phyloP scores from a whole-genome alignment of 2,888 invertebrate species.

The Himalopsyche japonica region DNA sequence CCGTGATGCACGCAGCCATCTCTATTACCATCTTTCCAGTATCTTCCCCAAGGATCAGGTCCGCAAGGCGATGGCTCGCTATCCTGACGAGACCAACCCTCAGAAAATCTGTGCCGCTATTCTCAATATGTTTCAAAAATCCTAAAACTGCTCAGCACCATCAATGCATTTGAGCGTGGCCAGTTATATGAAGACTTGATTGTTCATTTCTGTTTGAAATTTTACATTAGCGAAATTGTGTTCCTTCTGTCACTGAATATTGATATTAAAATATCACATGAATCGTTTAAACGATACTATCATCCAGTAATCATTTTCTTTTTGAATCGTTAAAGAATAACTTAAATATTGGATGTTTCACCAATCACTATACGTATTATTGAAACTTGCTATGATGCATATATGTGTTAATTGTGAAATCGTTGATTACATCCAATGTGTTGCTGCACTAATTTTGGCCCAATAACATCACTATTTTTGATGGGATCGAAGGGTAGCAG shows the following conservation, averaged over 20 bases:
- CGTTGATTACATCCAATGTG: background rate
- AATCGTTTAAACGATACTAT: too few relatives aligned
- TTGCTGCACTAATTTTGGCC: background rate
- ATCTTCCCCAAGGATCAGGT: slow-evolving; percentile 92
- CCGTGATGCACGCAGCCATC: slow-evolving; percentile 70
- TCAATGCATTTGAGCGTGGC: background rate
- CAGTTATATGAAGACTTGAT: background rate
- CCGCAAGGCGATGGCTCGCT: slow-evolving; percentile 81
- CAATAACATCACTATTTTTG: background rate
- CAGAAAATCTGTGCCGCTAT: slow-evolving; percentile 88
- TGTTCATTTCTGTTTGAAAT: background rate
- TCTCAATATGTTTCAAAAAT: slow-evolving; percentile 71
- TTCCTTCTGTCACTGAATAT: background rate
- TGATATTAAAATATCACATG: too few relatives aligned
- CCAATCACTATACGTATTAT: too few relatives aligned
- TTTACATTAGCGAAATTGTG: background rate
- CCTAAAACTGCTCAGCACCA: slow-evolving; percentile 44
- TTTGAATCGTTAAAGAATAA: too few relatives aligned
- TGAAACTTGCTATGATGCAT: too few relatives aligned
- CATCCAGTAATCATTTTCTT: too few relatives aligned
- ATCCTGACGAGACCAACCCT: slow-evolving; percentile 88
- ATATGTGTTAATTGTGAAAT: background rate
- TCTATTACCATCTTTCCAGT: slow-evolving; percentile 87
- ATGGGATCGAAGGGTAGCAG: background rate
- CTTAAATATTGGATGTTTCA: too few relatives aligned